Evolutionary conservation across 2,113 vertebrate genomes (phyloP).

Genomic region (Craseonycteris thonglongyai): DNA sequence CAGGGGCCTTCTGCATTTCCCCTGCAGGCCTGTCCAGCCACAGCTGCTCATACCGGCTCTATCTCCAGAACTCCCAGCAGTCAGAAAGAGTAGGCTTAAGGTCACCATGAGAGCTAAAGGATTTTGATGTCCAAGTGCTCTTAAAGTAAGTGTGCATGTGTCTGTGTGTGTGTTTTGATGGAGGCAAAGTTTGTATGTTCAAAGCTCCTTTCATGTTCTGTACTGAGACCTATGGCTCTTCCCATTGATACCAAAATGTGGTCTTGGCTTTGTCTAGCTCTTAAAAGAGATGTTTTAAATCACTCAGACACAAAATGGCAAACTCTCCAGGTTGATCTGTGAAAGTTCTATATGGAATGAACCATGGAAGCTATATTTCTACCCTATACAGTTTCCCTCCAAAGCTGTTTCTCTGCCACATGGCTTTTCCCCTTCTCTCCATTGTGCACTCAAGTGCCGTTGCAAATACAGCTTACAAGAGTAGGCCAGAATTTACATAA

Average conservation of each 20-base stretch:
- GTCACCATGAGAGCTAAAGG: background rate
- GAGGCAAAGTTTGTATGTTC: background rate
- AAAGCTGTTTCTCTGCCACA: background rate
- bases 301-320: background rate
- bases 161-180: too few species aligned
- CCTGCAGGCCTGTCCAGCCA: background rate
- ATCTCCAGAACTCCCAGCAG: background rate
- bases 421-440: too few species aligned
- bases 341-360: background rate
- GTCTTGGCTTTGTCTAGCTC: background rate
- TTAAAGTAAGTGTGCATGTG: too few species aligned
- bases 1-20: background rate
- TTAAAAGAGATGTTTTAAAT: background rate
- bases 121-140: background rate
- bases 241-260: background rate
- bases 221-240: background rate
- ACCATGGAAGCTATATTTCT: background rate
- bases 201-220: conserved; percentile 12
- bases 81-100: background rate
- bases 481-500: background rate
- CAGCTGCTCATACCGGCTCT: background rate
- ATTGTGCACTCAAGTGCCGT: background rate
- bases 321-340: background rate
- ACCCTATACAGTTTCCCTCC: background rate
- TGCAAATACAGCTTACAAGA: background rate